These are phyloP conservation scores for Procambarus virginalis DNA, from an alignment of 1,140 invertebrate genomes.

Conservation along the genomic window DNA sequence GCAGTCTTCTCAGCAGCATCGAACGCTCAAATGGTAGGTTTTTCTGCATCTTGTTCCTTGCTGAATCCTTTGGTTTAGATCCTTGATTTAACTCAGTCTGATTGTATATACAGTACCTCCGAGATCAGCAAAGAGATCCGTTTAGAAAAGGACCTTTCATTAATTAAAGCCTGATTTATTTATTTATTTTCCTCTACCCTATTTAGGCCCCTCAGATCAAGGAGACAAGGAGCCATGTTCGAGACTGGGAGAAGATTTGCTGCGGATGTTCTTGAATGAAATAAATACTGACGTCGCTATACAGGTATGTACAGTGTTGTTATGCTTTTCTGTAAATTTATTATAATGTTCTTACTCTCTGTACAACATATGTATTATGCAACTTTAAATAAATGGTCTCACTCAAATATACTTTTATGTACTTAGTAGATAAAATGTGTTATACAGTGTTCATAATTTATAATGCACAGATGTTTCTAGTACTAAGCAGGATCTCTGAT, in stretches of 20 bases:
- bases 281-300: conserved; percentile 85
- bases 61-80: not conserved
- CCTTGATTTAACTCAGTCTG: not conserved
- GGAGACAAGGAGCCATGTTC: conserved; percentile 75
- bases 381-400: too few relatives aligned
- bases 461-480: too few relatives aligned
- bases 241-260: conserved; percentile 86
- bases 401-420: too few relatives aligned
- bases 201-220: conserved; percentile 62
- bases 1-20: conserved; percentile 78
- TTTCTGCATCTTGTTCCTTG: not conserved
- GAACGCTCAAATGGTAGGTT: conserved; percentile 74
- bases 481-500: too few relatives aligned
- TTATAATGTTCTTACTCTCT: not conserved
- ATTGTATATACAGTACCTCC: too few relatives aligned
- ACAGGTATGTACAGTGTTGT: conserved; percentile 28
- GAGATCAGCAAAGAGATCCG: too few relatives aligned
- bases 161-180: too few relatives aligned
- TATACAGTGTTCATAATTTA: too few relatives aligned
- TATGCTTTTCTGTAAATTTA: not conserved
- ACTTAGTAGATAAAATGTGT: too few relatives aligned
- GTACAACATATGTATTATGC: too few relatives aligned
- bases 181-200: not conserved
- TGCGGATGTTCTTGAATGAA: conserved; percentile 92
- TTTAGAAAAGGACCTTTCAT: too few relatives aligned